Evolutionary conservation across 1,140 invertebrate genomes (phyloP), one percentile per base, ranked within the genome.

Genomic region (Andrena cerasifolii): DNA sequence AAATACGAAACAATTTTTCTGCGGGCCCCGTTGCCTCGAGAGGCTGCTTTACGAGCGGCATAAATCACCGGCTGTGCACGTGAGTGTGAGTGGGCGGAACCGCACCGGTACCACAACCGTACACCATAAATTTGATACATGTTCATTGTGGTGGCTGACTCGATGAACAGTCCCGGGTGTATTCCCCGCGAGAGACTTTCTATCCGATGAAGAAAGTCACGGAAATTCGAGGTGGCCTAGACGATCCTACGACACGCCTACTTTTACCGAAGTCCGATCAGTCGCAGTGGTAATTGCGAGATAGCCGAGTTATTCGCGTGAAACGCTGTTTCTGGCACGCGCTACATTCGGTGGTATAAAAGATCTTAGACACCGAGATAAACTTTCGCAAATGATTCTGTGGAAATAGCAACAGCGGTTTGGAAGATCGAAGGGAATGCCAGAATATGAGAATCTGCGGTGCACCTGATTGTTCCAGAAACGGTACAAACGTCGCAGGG

Each of bases 71-170:
- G 31, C 43, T 26, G 59, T 80, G 77, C 78, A 71, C 71, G 66
- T 61, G 78, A 85, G 88, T 88, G 84, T 88, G 88, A 88, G 88
- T 89, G 78, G 88, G 87, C 86, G 87, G 84, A 77, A 79, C 77
- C 73, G 47, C 66, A 66, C 61, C n/a, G 79, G 83, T 85, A 88
- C 82, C 72, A 79, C 62, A 76, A 70, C 72, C 72, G 70, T 79
- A 73, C 77, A 81, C 79, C 75, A 89, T 89, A 88, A 89, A 89
- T 89, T 88, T 83, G 75, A 86, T 84, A 85, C 87, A 85, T 79
- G 78, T 85, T 88, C 84, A 87, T 87, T 87, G 82, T 86, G 71
- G 73, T 72, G 78, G 70, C 47, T 74, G 72, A 75, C 31, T 72
- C 70, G 81, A 40, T 68, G 73, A 82, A 61, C 68, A 59, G 40